Evolutionary conservation across 2,888 invertebrate genomes (phyloP).

Genomic region (Panzeria rudis): DNA sequence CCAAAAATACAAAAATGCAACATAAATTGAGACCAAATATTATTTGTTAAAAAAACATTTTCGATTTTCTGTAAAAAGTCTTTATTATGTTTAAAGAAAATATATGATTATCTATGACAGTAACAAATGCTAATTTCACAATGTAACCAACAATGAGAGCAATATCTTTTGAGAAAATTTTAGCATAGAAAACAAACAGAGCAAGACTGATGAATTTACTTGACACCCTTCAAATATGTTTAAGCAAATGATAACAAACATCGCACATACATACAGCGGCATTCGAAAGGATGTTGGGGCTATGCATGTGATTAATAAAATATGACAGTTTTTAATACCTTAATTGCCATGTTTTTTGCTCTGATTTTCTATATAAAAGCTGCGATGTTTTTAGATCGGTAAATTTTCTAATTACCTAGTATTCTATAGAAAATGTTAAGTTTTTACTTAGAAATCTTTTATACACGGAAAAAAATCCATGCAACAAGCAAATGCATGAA

Average conservation of each 20-base stretch:
- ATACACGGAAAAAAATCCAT: too few species aligned
- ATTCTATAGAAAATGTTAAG: too few species aligned
- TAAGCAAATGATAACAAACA: background rate
- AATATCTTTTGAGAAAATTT: background rate
- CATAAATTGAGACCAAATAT: constrained; percentile 21
- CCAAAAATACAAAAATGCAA: constrained; percentile 47
- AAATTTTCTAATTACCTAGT: too few species aligned
- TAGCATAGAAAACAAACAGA: constrained; percentile 56
- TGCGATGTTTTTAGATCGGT: too few species aligned
- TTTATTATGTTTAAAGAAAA: background rate
- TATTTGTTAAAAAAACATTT: constrained; percentile 11
- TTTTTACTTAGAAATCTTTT: too few species aligned
- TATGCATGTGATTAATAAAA: background rate
- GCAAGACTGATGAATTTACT: constrained; percentile 38
- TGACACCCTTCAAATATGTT: background rate
- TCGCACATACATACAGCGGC: background rate
- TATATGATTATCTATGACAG: constrained; percentile 30
- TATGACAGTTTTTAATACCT: too few species aligned
- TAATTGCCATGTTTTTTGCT: too few species aligned
- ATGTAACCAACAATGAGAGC: background rate
- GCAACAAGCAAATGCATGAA: too few species aligned
- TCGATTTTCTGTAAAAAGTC: constrained; percentile 33
- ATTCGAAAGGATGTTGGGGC: background rate
- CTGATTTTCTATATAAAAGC: too few species aligned
- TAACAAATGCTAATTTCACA: constrained; percentile 52